Conservation (phyloP, 2,797 vertebrate species). For the Antennarius maculatus region DNA sequence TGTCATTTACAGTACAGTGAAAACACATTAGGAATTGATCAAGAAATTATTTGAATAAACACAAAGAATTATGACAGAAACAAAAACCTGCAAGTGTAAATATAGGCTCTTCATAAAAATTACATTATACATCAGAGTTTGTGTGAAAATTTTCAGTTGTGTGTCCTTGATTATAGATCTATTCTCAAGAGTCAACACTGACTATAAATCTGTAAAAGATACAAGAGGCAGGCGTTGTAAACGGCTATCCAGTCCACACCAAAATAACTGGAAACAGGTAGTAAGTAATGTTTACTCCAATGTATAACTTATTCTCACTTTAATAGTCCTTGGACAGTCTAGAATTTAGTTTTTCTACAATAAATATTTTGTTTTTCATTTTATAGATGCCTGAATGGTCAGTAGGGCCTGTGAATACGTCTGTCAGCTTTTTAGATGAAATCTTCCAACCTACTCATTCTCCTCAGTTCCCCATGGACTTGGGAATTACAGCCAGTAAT, state of each 20-base stretch:
- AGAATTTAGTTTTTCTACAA: background rate
- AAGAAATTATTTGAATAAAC: too few species aligned
- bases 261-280: slow-evolving; percentile 59
- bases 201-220: slow-evolving; percentile 22
- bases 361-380: slow-evolving; percentile 47
- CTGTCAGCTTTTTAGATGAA: slow-evolving; percentile 41
- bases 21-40: background rate
- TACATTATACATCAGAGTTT: background rate
- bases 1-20: background rate
- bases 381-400: slow-evolving; percentile 60
- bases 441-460: slow-evolving; percentile 36
- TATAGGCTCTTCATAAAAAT: too few species aligned
- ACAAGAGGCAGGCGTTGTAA: slow-evolving; percentile 45
- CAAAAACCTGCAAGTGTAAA: too few species aligned
- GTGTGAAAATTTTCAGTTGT: slow-evolving; percentile 3
- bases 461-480: slow-evolving; percentile 54
- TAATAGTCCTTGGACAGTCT: background rate
- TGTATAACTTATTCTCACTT: background rate
- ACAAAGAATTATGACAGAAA: too few species aligned
- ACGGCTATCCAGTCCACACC: slow-evolving; percentile 36
- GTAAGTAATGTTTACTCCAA: background rate
- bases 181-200: background rate
- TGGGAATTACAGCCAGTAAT: slow-evolving; percentile 25
- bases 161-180: slow-evolving; percentile 32
- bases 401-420: slow-evolving; percentile 31